These are phyloP conservation scores for Choristoneura fumiferana DNA, from an alignment of 1,140 invertebrate genomes.

Conservation along the genomic window DNA sequence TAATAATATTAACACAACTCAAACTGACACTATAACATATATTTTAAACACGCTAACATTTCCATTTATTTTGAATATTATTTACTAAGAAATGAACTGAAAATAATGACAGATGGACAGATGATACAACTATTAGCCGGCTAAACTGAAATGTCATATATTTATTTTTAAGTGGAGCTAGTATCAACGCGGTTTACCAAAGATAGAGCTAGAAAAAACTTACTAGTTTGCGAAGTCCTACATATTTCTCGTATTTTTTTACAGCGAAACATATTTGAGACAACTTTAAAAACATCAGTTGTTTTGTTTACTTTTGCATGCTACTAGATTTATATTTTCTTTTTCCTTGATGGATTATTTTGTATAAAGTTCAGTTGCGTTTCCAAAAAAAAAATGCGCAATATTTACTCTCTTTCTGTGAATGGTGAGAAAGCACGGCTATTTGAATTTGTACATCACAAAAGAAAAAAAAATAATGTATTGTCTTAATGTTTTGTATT, in stretches of 20 bases:
- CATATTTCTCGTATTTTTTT: background rate
- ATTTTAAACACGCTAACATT: slow-evolving; percentile 46
- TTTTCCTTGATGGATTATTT: too few relatives aligned
- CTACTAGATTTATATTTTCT: too few relatives aligned
- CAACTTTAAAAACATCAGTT: background rate
- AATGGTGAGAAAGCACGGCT: too few relatives aligned
- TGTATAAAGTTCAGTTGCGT: too few relatives aligned
- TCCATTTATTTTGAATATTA: slow-evolving; percentile 33
- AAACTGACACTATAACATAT: slow-evolving; percentile 36
- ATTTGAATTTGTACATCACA: too few relatives aligned
- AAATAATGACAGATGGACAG: slow-evolving; percentile 18
- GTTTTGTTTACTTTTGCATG: too few relatives aligned
- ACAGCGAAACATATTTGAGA: background rate
- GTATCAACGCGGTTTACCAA: background rate
- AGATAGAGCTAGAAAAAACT: background rate
- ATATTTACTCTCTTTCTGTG: too few relatives aligned
- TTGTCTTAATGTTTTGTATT: too few relatives aligned
- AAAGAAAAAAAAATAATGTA: too few relatives aligned
- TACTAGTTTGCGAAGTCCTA: background rate
- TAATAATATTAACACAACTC: slow-evolving; percentile 32
- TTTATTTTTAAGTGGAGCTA: background rate
- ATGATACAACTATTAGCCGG: slow-evolving; percentile 10
- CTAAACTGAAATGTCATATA: background rate
- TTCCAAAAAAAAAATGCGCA: too few relatives aligned
- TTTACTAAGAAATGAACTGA: slow-evolving; percentile 21